Percentiles rank a stretch among this genome's conserved stretches.
Conservation (phyloP, 2,113 vertebrate species). For the Gymnorhina tibicen region DNA sequence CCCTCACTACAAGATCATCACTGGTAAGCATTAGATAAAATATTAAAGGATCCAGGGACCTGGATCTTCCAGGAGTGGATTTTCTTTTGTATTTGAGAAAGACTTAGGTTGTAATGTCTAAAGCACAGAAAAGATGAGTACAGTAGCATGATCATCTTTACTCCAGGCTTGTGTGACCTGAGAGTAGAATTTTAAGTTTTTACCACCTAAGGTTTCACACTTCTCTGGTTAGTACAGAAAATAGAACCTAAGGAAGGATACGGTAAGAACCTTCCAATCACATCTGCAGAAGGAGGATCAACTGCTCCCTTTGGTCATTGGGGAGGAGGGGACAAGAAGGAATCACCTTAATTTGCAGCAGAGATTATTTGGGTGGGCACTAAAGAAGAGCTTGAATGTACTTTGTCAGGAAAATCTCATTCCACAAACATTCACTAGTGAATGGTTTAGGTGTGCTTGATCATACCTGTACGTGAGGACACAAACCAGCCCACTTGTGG, state of each 20-base stretch:
- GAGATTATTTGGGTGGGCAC: background rate
- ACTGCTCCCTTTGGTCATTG: background rate
- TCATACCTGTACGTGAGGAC: background rate
- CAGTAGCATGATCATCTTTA: background rate
- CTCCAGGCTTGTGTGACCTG: background rate
- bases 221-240: background rate
- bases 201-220: background rate
- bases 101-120: background rate
- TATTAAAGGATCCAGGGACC: background rate
- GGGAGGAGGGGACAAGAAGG: background rate
- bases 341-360: background rate
- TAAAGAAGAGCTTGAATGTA: background rate
- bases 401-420: background rate
- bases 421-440: background rate
- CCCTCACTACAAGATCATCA: background rate
- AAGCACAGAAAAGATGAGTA: background rate
- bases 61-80: background rate
- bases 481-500: background rate
- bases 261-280: fast-evolving
- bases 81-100: background rate
- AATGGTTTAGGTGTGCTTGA: background rate
- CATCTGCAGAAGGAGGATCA: background rate
- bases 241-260: background rate
- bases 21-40: background rate
- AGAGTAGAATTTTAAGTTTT: background rate